Evolutionary conservation across 1,140 invertebrate species (phyloP), one percentile per base, ranked within the genome.

Genomic region (Megalopta genalis): DNA sequence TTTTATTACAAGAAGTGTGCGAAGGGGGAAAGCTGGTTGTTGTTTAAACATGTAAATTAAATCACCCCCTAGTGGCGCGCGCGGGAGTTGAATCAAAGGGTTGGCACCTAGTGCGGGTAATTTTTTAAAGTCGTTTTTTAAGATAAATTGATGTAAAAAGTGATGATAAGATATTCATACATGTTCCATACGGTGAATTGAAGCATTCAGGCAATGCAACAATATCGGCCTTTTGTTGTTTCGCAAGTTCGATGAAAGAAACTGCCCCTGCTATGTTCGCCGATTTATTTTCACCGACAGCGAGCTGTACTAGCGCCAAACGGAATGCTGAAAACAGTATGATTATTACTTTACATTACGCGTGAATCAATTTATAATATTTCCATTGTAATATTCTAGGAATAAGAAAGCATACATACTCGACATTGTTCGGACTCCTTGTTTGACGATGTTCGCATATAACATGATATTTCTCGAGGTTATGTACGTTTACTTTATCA

Each of bases 191-290:
- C 0, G 98, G 98, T 42, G 96, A 97, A 93, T 99, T 99, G 87
- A 99, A 99, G 88, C 98, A 99, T 94, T 99, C 98, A 0, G 98
- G 98, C 18, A 99, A 90, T 0, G 95, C 95, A 21, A 99, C 94
- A 37, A 99, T 87, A 59, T 97, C 94, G 1, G 97, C 97, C 23
- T 96, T 95, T 69, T 95, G 93, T 77, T 95, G 89, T 86, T 96
- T 96, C 5, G 97, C 97, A 74, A 95, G 93, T 84, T 95, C 93
- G 69, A 99, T 96, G 68, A 96, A 94, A 63, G 94, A 94, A 1
- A 95, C 89, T 16, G 97, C 97, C 85, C 94, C 94, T 37, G 93
- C 90, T 10, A 99, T 90, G 93, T 99, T 99, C 59, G 94, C 94
- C 12, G 89, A 86, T 91, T 98, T 98, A 83, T 96, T 95, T 54